Evolutionary conservation across 1,140 invertebrate genomes (phyloP), one percentile per base, ranked within the genome.

Genomic region (Anthonomus grandis): DNA sequence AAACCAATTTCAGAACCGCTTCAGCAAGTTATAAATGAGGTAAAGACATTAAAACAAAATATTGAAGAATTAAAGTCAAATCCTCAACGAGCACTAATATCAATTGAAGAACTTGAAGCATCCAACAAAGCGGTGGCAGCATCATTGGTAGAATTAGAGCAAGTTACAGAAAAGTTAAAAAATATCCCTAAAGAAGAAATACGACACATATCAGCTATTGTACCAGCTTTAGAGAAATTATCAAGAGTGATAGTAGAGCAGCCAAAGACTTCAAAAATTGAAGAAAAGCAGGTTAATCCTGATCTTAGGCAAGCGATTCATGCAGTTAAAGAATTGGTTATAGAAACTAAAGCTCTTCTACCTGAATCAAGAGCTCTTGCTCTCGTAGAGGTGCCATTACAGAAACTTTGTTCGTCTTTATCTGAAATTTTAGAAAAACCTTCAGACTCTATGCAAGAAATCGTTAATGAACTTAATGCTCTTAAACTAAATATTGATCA

Each of bases 401-500:
- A 54, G 24, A 8, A 19, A 3, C 6, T 54, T 9, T 23, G 15
- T n/a, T 22, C 51, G 13, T 50, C 37, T 0, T 21, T 54, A 15
- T 22, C 13, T 31, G 15, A 51, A 19, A 44, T 34, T 34, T 10
- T 13, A n/a, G n/a, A n/a, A n/a, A n/a, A n/a, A 34, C 42, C 2
- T 23, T 18, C 10, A 45, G 39, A 53, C 27, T 21, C 47, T 5
- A 18, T 56, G 44, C 8, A 3, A 9, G 13, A 3, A 42, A 42
- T 48, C 12, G 15, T 15, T 15, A 9, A 38, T 4, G 50, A 59
- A 56, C 10, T 64, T 17, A 37, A 51, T 39, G 17, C 22, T 1
- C 37, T 64, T 13, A 50, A 62, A 55, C 27, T 25, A 36, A 59
- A 37, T 25, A 44, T 62, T 10, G 27, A 64, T 45, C 24, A 59